Conservation (phyloP, 2,797 vertebrate species). For the Staurois parvus region DNA sequence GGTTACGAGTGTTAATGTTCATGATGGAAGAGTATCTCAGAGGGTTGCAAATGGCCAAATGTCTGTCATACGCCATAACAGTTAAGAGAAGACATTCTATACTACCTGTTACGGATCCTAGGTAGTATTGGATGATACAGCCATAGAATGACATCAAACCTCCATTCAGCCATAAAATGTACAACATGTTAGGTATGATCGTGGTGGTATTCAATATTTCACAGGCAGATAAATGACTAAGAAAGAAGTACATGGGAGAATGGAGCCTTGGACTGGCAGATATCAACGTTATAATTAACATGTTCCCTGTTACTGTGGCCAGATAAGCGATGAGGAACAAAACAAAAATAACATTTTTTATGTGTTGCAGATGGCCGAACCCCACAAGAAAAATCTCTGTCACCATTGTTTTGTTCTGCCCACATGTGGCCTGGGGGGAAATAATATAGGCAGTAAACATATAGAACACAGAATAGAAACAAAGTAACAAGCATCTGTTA, state of each 20-base stretch:
- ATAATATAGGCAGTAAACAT: no score
- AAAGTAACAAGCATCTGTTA: no score
- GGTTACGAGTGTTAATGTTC: neutral
- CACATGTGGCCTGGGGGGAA: no score
- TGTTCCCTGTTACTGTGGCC: neutral
- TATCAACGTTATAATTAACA: neutral
- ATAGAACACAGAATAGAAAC: no score
- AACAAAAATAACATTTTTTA: neutral
- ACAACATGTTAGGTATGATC: slow-evolving; percentile 62
- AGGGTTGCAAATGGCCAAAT: no score
- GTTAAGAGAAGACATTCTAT: neutral
- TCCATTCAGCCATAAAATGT: neutral
- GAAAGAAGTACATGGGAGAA: no score
- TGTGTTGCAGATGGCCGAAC: no score
- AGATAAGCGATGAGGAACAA: neutral
- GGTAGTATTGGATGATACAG: neutral
- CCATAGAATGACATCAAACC: no score
- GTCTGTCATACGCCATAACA: neutral
- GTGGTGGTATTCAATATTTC: neutral
- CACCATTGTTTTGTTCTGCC: no score
- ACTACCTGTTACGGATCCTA: neutral
- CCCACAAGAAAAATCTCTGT: no score
- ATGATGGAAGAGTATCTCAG: neutral
- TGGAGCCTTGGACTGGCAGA: neutral
- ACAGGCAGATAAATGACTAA: neutral